These are phyloP conservation scores for Gnatocerus cornutus DNA, from an alignment of 2,888 invertebrate species.

Conservation along the genomic window DNA sequence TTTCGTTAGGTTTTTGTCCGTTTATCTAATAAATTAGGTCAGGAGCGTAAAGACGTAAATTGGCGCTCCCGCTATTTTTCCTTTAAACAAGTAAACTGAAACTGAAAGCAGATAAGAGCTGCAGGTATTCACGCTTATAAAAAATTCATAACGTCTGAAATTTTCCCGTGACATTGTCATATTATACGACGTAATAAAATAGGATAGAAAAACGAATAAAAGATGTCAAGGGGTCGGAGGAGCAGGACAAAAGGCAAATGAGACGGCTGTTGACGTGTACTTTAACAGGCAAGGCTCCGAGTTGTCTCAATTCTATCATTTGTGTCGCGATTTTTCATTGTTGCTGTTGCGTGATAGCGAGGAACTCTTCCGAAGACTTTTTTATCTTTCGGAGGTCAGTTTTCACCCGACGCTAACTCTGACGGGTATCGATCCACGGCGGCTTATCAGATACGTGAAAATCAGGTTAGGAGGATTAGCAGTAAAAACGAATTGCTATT, in stretches of 20 bases:
- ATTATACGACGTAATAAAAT: conserved; percentile 53
- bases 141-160: conserved; percentile 52
- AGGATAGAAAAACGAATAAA: conserved; percentile 51
- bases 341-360: conserved; percentile 19
- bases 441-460: conserved; percentile 54
- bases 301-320: conserved; percentile 1
- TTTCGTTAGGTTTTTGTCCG: conserved; percentile 38
- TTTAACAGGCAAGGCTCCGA: conserved; percentile 22
- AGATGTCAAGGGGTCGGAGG: conserved; percentile 30
- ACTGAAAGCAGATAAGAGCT: conserved; percentile 49
- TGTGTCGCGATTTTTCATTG: conserved; percentile 19
- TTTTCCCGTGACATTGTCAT: conserved; percentile 50
- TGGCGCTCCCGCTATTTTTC: conserved; percentile 25
- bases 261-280: conserved; percentile 45
- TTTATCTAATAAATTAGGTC: conserved; percentile 44
- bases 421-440: conserved; percentile 50
- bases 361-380: conserved; percentile 5
- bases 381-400: conserved; percentile 23
- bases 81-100: conserved; percentile 42
- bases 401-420: conserved; percentile 6
- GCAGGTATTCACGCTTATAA: conserved; percentile 53
- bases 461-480: conserved; percentile 53
- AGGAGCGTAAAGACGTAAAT: conserved; percentile 24
- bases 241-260: conserved; percentile 50
- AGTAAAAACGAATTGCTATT: conserved; percentile 54